Conservation (phyloP, 2,888 invertebrate species). For the Amblyjoppa proteus region DNA sequence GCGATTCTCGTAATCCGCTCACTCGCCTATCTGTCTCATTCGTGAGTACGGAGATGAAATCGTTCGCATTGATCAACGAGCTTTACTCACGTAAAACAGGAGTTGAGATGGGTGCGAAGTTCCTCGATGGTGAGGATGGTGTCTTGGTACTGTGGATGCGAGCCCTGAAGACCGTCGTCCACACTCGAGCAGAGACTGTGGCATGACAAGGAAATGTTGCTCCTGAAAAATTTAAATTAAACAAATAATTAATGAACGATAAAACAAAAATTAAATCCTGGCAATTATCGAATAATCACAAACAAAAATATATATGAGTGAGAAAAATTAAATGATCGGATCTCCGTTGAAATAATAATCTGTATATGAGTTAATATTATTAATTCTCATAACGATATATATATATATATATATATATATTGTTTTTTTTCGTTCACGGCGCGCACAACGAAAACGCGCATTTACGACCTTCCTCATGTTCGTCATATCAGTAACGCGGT, state of each 20-base stretch:
- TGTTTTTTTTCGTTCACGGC: neutral
- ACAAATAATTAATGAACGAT: conserved; percentile 22
- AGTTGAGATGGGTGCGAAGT: conserved; percentile 89
- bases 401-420: no score
- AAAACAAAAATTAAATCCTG: neutral
- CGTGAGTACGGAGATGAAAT: no score
- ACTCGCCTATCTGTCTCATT: neutral
- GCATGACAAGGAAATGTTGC: conserved; percentile 82
- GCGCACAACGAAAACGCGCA: neutral
- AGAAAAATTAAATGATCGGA: neutral
- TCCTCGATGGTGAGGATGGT: conserved; percentile 90
- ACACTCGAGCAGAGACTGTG: conserved; percentile 80
- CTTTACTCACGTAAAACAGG: conserved; percentile 89
- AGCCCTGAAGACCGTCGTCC: conserved; percentile 79
- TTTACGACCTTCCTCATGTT: conserved; percentile 5
- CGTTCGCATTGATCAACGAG: neutral
- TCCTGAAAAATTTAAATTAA: conserved; percentile 75
- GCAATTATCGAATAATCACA: neutral
- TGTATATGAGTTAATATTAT: no score
- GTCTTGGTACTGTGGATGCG: conserved; percentile 84
- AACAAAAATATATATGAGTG: neutral
- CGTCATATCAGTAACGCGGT: neutral
- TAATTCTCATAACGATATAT: no score
- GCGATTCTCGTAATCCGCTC: conserved; percentile 4
- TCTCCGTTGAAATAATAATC: no score